Percentiles rank a stretch among this genome's conserved stretches.
Evolutionary conservation across 2,888 invertebrate species (phyloP).

Genomic region (Parnassius mnemosyne): DNA sequence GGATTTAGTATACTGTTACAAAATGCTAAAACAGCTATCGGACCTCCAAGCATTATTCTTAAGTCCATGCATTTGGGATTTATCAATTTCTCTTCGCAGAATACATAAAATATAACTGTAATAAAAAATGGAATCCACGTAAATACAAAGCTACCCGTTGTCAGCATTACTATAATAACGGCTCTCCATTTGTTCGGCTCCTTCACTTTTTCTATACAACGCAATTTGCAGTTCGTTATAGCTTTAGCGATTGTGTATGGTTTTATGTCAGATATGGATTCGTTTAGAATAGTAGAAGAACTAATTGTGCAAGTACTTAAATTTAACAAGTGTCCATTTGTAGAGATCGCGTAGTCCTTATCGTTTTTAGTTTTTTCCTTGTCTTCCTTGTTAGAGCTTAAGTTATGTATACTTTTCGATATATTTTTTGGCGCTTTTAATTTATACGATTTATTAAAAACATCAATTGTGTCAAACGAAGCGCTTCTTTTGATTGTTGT

Average conservation of each 20-base stretch:
- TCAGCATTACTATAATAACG: constrained; percentile 81
- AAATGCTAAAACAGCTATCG: constrained; percentile 81
- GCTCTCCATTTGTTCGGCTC: constrained; percentile 81
- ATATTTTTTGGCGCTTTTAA: constrained; percentile 29
- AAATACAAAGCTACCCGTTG: constrained; percentile 80
- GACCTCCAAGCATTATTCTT: constrained; percentile 76
- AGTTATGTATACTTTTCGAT: constrained; percentile 57
- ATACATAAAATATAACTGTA: constrained; percentile 76
- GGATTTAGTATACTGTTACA: constrained; percentile 83
- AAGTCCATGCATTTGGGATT: constrained; percentile 72
- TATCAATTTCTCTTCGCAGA: constrained; percentile 70
- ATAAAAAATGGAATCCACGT: constrained; percentile 84
- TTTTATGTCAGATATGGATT: constrained; percentile 33
- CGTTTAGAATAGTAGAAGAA: constrained; percentile 38
- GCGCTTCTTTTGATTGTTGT: constrained; percentile 51
- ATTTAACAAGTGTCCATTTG: constrained; percentile 44
- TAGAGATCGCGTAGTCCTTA: constrained; percentile 30
- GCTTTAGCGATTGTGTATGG: constrained; percentile 25
- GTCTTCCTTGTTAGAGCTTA: constrained; percentile 35
- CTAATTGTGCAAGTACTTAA: constrained; percentile 55
- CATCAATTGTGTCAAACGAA: constrained; percentile 46
- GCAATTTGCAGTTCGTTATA: constrained; percentile 11
- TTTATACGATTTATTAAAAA: constrained; percentile 15
- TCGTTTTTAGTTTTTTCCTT: constrained; percentile 15
- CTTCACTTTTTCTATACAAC: constrained; percentile 39